Evolutionary conservation across 2,113 vertebrate genomes (phyloP).

Genomic region (Nerophis ophidion): DNA sequence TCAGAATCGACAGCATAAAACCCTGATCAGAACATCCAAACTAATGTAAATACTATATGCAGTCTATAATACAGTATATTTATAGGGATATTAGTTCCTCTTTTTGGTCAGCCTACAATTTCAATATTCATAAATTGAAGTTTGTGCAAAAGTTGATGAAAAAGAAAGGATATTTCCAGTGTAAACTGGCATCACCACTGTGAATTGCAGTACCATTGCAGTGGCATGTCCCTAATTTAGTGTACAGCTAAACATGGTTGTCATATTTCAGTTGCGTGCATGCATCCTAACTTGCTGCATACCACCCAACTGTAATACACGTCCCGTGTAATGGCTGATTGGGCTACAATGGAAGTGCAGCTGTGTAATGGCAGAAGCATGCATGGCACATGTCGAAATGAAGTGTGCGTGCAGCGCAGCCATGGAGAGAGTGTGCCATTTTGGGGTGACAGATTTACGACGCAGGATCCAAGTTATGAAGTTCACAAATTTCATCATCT

Average conservation of each 20-base stretch:
- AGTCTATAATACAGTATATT: too few species aligned
- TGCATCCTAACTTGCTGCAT: constrained; percentile 14
- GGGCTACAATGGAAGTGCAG: neutral
- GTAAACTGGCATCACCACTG: neutral
- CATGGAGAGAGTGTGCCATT: constrained; percentile 4
- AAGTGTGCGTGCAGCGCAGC: constrained; percentile 7
- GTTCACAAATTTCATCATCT: constrained; percentile 44
- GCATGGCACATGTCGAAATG: constrained; percentile 21
- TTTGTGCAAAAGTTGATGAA: too few species aligned
- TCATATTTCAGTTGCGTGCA: neutral
- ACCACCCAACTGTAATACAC: neutral
- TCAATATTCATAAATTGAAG: too few species aligned
- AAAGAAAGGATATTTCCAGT: too few species aligned
- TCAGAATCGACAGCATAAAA: too few species aligned
- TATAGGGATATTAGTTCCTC: too few species aligned
- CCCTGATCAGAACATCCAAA: too few species aligned
- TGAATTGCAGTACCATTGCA: neutral
- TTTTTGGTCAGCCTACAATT: too few species aligned
- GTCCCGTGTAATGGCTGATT: neutral
- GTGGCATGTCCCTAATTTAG: too few species aligned
- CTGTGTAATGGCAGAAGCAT: constrained; percentile 33
- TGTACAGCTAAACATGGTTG: neutral
- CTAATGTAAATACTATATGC: too few species aligned
- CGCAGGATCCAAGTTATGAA: constrained; percentile 38
- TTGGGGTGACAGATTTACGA: constrained; percentile 49